Conservation (phyloP, 2,888 invertebrate species). For the Chloromyia formosa region DNA sequence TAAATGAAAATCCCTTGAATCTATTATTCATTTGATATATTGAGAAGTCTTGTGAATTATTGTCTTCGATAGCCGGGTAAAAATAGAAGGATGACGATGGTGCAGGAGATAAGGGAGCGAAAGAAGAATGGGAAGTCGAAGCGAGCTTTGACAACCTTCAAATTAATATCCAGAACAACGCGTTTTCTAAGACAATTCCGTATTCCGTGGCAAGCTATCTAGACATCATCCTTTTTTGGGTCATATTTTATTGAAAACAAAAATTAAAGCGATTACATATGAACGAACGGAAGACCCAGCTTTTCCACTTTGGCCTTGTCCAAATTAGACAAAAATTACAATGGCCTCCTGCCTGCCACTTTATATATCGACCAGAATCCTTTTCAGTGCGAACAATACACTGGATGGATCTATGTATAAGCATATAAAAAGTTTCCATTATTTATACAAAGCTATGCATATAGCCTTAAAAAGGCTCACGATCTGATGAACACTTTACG, state of each 20-base stretch:
- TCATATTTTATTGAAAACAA: constrained; percentile 12
- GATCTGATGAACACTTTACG: constrained; percentile 11
- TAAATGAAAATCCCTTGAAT: constrained; percentile 21
- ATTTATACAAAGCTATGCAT: neutral
- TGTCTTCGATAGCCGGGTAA: neutral
- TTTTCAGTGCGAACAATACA: neutral
- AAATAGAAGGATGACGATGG: neutral
- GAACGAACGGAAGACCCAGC: neutral
- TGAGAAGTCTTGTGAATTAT: constrained; percentile 18
- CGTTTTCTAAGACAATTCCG: too few species aligned
- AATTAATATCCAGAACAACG: too few species aligned
- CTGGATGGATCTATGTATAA: too few species aligned
- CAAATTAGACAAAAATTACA: constrained; percentile 9
- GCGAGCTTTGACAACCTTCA: too few species aligned
- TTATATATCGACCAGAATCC: neutral
- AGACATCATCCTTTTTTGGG: too few species aligned
- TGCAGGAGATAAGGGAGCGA: too few species aligned
- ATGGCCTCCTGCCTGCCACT: neutral
- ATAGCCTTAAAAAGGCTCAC: neutral
- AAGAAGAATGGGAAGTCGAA: too few species aligned
- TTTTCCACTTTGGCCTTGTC: constrained; percentile 13
- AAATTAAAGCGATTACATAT: constrained; percentile 10
- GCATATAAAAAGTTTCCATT: neutral
- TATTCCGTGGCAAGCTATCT: too few species aligned
- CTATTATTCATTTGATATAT: constrained; percentile 21